Evolutionary conservation across 2,797 vertebrate species (phyloP).

Genomic region (Gila robusta): DNA sequence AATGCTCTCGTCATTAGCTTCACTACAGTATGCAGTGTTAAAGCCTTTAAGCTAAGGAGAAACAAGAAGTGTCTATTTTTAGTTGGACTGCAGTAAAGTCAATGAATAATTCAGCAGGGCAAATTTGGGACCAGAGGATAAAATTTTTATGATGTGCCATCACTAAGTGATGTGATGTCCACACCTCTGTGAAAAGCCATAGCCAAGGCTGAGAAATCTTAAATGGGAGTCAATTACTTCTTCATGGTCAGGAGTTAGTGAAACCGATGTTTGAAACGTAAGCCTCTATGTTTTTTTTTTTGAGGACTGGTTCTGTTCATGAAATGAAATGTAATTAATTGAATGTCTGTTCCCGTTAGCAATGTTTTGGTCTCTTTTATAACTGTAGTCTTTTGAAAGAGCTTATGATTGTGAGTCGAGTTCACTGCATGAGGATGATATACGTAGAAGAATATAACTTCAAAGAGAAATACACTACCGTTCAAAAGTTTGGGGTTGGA

Average conservation of each 20-base stretch:
- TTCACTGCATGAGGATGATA: neutral
- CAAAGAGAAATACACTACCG: neutral
- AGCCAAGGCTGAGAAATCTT: neutral
- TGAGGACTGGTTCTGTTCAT: neutral
- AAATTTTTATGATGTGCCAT: constrained; percentile 47
- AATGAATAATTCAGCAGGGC: constrained; percentile 53
- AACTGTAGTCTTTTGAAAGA: neutral
- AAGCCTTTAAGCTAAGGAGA: constrained; percentile 14
- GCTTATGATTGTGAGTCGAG: neutral
- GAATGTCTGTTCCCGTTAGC: neutral
- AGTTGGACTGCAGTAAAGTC: constrained; percentile 40
- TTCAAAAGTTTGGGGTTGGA: neutral
- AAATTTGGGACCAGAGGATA: constrained; percentile 51
- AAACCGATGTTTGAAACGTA: neutral
- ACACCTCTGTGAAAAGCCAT: constrained; percentile 28
- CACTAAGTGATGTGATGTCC: constrained; percentile 41
- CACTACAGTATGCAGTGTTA: neutral
- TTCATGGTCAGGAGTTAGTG: neutral
- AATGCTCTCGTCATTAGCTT: constrained; percentile 2
- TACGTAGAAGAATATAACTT: neutral
- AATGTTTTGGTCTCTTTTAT: neutral
- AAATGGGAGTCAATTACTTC: constrained; percentile 7
- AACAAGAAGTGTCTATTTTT: constrained; percentile 36
- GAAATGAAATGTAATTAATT: neutral
- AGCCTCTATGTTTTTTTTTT: neutral